phyloP scores from a whole-genome alignment of 1,140 invertebrate genomes.

The Ceratitis capitata region DNA sequence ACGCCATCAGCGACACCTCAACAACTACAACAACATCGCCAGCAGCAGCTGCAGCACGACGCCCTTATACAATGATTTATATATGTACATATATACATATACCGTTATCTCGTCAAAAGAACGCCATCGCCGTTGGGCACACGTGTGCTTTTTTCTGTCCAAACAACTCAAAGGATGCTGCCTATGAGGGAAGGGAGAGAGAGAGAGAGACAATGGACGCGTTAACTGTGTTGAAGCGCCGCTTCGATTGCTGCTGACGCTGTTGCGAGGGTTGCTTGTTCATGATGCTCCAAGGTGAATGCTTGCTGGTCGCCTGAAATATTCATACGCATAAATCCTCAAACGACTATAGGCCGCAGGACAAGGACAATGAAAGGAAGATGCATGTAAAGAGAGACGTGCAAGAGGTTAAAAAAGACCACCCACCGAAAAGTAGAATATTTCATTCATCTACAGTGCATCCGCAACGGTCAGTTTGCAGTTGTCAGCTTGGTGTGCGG shows the following conservation, averaged over 20 bases:
- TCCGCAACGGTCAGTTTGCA: conserved; percentile 21
- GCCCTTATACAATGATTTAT: background rate
- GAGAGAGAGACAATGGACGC: background rate
- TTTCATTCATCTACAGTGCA: background rate
- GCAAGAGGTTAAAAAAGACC: background rate
- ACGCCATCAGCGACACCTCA: conserved; percentile 30
- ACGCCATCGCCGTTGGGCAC: background rate
- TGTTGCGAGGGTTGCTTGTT: background rate
- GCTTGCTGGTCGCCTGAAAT: background rate
- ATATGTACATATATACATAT: too few species aligned
- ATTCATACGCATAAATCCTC: conserved; percentile 20
- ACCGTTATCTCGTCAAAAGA: background rate
- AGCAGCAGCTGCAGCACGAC: conserved; percentile 32
- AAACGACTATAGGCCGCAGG: background rate
- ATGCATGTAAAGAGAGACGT: background rate
- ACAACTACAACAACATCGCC: too few species aligned
- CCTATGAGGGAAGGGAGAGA: too few species aligned
- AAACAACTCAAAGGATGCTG: background rate
- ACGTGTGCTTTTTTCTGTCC: background rate
- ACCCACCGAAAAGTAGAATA: background rate
- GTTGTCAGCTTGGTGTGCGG: background rate
- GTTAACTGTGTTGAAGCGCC: conserved; percentile 2
- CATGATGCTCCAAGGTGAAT: background rate
- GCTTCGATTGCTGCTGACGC: background rate
- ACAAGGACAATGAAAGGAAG: background rate